phyloP scores from a whole-genome alignment of 2,113 vertebrate species.

The Hyaena hyaena region DNA sequence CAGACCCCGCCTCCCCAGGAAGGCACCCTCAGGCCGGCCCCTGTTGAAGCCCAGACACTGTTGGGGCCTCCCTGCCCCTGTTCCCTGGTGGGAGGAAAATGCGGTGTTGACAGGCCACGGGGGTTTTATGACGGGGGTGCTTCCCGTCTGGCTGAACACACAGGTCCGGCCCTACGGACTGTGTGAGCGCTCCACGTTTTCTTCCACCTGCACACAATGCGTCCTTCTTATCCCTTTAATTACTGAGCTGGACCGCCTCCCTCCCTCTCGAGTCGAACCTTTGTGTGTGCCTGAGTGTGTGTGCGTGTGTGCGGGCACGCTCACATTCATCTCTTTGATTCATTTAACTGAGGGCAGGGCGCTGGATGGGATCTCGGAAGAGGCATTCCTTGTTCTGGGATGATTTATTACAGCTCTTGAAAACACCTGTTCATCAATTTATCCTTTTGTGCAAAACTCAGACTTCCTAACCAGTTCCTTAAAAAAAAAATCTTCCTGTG shows the following conservation, averaged over 20 bases:
- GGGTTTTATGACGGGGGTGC: constrained; percentile 63
- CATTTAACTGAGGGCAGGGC: constrained; percentile 37
- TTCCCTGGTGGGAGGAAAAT: background rate
- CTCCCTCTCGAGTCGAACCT: background rate
- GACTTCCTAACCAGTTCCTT: background rate
- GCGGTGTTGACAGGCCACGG: background rate
- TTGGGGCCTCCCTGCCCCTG: background rate
- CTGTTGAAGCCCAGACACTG: background rate
- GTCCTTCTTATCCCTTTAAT: constrained; percentile 43
- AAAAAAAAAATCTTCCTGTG: background rate
- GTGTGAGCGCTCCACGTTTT: background rate
- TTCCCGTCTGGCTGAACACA: constrained; percentile 36
- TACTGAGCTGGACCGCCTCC: background rate
- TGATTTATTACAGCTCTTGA: constrained; percentile 36
- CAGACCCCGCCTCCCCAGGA: background rate
- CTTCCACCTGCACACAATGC: constrained; percentile 12
- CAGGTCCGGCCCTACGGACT: background rate
- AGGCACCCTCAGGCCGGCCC: background rate
- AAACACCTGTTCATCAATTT: constrained; percentile 62
- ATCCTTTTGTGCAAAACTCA: background rate
- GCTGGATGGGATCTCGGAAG: background rate
- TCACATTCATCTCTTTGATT: constrained; percentile 51
- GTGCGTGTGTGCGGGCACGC: rapidly evolving
- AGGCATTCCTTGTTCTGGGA: constrained; percentile 20
- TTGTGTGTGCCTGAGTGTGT: background rate